Evolutionary conservation across 2,113 vertebrate species (phyloP).

Genomic region (Colinus virginianus): DNA sequence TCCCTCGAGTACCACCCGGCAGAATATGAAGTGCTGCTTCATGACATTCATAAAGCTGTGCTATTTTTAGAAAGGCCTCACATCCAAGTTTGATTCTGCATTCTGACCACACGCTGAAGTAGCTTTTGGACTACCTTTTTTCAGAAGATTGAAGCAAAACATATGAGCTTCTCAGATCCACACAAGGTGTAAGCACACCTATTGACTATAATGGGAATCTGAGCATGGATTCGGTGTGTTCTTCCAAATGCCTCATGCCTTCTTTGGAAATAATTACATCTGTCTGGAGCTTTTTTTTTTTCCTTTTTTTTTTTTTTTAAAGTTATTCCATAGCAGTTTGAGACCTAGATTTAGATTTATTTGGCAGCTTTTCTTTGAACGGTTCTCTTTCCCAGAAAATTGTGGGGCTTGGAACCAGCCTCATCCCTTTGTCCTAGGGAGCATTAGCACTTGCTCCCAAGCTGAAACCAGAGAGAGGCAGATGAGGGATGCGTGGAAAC

Average conservation of each 20-base stretch:
- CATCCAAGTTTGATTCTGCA: neutral
- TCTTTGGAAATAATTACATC: neutral
- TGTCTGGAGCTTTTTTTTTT: neutral
- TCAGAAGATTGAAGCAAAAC: neutral
- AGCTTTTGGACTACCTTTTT: neutral
- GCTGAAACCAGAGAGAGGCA: neutral
- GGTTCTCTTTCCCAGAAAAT: neutral
- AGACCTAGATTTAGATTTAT: neutral
- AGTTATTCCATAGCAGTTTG: neutral
- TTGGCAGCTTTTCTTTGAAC: neutral
- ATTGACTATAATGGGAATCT: neutral
- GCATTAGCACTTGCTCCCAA: neutral
- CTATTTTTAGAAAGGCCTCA: conserved; percentile 40
- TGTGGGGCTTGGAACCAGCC: neutral
- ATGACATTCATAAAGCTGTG: neutral
- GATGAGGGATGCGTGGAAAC: neutral
- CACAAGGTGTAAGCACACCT: neutral
- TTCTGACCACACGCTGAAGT: neutral
- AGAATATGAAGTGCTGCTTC: neutral
- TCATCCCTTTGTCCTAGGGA: neutral
- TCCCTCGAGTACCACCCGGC: neutral
- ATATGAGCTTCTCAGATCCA: neutral
- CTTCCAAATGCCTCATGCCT: neutral
- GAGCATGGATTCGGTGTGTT: neutral
- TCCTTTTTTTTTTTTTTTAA: neutral